Conservation (phyloP, 2,888 invertebrate species). For the Microctonus aethiopoides region DNA sequence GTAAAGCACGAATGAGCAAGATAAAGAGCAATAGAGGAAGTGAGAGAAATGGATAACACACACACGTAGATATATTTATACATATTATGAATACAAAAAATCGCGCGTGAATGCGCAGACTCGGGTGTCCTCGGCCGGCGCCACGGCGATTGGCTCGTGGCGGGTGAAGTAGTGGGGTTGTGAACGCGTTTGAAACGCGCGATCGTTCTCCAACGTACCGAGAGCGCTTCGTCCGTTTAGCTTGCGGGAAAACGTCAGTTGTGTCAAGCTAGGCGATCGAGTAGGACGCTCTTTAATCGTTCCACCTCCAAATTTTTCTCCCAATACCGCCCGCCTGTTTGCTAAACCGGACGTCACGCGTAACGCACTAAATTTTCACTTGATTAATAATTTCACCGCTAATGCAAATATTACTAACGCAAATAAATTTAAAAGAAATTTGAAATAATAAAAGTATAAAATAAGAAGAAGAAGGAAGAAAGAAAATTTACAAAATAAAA, state of each 20-base stretch:
- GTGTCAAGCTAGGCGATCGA: conserved; percentile 67
- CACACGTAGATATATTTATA: background rate
- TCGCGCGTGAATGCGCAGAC: conserved; percentile 38
- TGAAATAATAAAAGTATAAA: background rate
- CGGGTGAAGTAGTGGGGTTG: conserved; percentile 46
- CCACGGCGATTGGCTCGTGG: conserved; percentile 52
- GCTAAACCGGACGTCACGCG: conserved; percentile 37
- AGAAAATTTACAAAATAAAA: background rate
- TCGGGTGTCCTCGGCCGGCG: conserved; percentile 46
- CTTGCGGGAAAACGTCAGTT: conserved; percentile 58
- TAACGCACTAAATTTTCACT: conserved; percentile 5
- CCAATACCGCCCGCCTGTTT: conserved; percentile 50
- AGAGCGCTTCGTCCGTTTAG: conserved; percentile 43
- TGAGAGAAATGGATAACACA: conserved; percentile 16
- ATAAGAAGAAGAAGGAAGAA: background rate
- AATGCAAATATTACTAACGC: background rate
- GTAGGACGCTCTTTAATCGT: conserved; percentile 66
- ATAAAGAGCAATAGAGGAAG: conserved; percentile 22
- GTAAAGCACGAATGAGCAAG: conserved; percentile 9
- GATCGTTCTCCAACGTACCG: conserved; percentile 41
- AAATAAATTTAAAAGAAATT: background rate
- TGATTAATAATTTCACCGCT: background rate
- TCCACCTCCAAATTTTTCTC: conserved; percentile 62
- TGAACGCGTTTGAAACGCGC: conserved; percentile 57
- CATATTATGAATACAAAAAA: too few species aligned